A percentile compares a stretch with the other conserved stretches of the same genome.
Conservation (phyloP, 2,797 vertebrate genomes). For the Leptodactylus fallax region DNA sequence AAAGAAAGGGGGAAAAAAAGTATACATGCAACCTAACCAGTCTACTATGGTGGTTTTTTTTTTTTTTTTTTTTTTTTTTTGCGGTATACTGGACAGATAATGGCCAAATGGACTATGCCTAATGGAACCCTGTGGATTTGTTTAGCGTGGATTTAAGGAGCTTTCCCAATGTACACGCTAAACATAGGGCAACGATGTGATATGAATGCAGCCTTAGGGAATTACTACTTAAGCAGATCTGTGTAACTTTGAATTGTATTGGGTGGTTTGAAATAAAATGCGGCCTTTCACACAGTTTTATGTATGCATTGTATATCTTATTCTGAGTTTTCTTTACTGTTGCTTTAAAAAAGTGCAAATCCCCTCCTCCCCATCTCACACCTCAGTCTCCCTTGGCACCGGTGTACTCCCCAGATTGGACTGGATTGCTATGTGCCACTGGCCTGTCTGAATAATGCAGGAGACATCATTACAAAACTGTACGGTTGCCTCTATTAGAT, state of each 20-base stretch:
- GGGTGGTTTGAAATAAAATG: neutral
- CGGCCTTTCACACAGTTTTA: neutral
- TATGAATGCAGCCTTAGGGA: too few species aligned
- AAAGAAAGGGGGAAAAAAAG: too few species aligned
- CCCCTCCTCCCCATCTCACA: neutral
- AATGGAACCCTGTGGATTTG: too few species aligned
- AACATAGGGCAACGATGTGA: too few species aligned
- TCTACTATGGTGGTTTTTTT: too few species aligned
- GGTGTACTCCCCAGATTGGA: conserved; percentile 44
- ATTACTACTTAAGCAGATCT: neutral
- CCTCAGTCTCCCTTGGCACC: conserved; percentile 37
- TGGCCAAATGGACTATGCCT: too few species aligned
- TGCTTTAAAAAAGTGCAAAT: neutral
- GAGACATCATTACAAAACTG: conserved; percentile 64
- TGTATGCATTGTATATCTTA: neutral
- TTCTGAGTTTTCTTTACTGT: conserved; percentile 16
- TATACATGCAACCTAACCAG: too few species aligned
- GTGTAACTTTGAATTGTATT: neutral
- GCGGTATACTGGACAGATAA: too few species aligned
- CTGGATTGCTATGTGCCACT: conserved; percentile 59
- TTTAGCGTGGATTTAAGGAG: too few species aligned
- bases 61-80: too few species aligned
- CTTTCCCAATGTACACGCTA: too few species aligned
- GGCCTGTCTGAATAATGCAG: conserved; percentile 61
- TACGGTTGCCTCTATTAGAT: conserved; percentile 60